phyloP scores from a whole-genome alignment of 2,797 vertebrate genomes.

The Morelia viridis region DNA sequence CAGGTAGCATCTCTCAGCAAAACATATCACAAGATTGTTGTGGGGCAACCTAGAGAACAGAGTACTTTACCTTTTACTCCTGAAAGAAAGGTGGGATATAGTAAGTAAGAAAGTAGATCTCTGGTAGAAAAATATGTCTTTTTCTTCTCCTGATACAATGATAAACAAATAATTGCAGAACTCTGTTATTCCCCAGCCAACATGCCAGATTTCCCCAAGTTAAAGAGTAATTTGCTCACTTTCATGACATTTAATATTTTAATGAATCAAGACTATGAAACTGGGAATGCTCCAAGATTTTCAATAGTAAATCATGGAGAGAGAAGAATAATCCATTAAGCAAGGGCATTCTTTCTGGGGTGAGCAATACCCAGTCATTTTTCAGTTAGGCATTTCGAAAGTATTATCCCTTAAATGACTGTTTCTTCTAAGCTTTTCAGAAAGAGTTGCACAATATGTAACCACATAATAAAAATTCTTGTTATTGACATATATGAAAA shows the following conservation, averaged over 20 bases:
- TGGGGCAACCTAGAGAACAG: neutral
- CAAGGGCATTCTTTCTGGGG: slow-evolving; percentile 53
- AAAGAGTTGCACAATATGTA: slow-evolving; percentile 62
- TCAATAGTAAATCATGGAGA: slow-evolving; percentile 32
- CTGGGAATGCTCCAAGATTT: slow-evolving; percentile 20
- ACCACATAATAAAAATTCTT: slow-evolving; percentile 62
- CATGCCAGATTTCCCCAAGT: neutral
- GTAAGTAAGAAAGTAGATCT: neutral
- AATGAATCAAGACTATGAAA: slow-evolving; percentile 13
- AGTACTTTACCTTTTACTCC: neutral
- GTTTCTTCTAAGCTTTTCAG: slow-evolving; percentile 55
- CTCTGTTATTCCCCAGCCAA: neutral
- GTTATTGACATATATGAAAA: slow-evolving; percentile 68
- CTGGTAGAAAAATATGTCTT: neutral
- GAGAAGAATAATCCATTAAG: slow-evolving; percentile 43
- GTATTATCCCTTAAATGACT: slow-evolving; percentile 55
- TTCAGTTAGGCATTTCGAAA: slow-evolving; percentile 66
- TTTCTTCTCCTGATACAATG: neutral
- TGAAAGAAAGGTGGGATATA: neutral
- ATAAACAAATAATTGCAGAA: neutral
- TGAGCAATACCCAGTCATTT: slow-evolving; percentile 58
- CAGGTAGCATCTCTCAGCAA: neutral
- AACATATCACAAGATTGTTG: neutral
- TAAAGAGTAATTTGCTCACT: slow-evolving; percentile 4
- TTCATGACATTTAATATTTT: slow-evolving; percentile 12